Evolutionary conservation across 2,113 vertebrate species (phyloP).

Genomic region (Gobiocypris rarus): DNA sequence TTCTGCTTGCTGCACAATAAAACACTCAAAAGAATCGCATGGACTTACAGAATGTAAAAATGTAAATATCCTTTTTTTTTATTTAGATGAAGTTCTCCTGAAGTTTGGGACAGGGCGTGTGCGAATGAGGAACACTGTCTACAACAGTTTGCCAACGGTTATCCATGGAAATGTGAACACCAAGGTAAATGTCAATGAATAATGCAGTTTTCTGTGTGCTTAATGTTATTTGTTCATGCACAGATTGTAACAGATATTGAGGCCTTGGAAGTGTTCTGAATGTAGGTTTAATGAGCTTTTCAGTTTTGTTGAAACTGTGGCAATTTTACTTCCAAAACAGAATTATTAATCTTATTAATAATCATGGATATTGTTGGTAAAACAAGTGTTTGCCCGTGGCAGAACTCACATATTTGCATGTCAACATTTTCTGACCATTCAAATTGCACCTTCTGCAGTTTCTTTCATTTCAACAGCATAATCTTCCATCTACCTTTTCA

Average conservation of each 20-base stretch:
- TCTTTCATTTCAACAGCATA: not conserved
- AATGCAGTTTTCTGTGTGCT: not conserved
- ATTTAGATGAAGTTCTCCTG: constrained; percentile 92
- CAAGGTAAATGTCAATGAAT: constrained; percentile 81
- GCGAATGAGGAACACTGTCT: constrained; percentile 87
- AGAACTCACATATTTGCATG: not conserved
- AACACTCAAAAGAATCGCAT: not conserved
- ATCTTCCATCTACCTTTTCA: not conserved
- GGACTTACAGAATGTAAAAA: not conserved
- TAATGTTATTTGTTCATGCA: not conserved
- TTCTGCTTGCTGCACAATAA: not conserved
- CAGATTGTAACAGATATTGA: not conserved
- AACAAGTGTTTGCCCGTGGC: not conserved
- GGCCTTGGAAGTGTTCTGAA: not conserved
- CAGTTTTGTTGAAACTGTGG: not conserved
- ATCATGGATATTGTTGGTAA: not conserved
- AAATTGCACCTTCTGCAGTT: not conserved
- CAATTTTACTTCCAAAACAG: not conserved
- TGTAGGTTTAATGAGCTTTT: not conserved
- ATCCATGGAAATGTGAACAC: constrained; percentile 95
- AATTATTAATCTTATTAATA: not conserved
- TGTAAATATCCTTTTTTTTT: not conserved
- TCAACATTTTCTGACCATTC: not conserved
- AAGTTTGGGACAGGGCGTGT: constrained; percentile 91
- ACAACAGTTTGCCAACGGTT: constrained; percentile 87